Evolutionary conservation across 2,113 vertebrate genomes (phyloP).

Genomic region (Lagopus muta): DNA sequence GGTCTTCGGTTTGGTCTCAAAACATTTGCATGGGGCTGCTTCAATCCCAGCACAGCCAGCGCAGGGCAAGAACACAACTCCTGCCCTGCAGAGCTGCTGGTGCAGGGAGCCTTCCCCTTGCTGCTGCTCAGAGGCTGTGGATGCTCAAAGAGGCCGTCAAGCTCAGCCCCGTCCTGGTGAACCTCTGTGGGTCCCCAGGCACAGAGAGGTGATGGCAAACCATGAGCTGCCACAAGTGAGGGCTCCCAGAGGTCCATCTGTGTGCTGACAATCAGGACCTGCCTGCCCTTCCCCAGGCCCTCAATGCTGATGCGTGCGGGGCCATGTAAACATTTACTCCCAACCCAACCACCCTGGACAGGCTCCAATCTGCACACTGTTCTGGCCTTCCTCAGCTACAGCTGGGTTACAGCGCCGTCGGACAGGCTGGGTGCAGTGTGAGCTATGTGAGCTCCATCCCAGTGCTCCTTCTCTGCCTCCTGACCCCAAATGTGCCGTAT

Average conservation of each 20-base stretch:
- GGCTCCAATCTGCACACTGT: background rate
- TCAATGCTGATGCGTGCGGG: background rate
- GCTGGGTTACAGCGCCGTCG: background rate
- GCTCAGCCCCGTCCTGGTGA: background rate
- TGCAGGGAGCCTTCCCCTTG: background rate
- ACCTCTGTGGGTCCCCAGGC: fast-evolving
- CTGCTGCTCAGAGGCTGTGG: background rate
- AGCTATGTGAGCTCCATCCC: background rate
- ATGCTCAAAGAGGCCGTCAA: fast-evolving
- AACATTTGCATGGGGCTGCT: fast-evolving
- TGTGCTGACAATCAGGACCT: background rate
- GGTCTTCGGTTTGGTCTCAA: no score
- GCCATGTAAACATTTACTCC: background rate
- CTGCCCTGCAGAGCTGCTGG: background rate
- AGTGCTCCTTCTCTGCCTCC: background rate
- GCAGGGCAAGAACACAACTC: background rate
- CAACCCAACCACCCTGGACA: background rate
- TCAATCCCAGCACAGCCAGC: fast-evolving
- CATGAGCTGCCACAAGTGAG: background rate
- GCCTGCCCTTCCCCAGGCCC: background rate
- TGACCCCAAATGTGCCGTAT: background rate
- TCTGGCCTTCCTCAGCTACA: background rate
- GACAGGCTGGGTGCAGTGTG: background rate
- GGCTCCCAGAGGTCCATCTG: background rate
- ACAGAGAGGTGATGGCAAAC: no score